phyloP scores from a whole-genome alignment of 2,888 invertebrate genomes.

The Cosmopolites sordidus region DNA sequence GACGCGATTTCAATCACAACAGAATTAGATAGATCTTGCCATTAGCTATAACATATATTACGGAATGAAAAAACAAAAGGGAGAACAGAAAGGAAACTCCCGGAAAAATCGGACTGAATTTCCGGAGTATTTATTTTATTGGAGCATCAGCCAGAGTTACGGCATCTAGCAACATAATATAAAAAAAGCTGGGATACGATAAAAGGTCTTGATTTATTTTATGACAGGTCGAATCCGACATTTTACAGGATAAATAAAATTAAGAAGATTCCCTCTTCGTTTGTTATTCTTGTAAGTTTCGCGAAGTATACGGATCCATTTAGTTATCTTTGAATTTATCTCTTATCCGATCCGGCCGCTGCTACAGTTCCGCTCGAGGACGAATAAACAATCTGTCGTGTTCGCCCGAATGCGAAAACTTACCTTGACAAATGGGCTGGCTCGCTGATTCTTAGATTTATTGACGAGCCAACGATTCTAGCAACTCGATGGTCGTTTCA shows the following conservation, averaged over 20 bases:
- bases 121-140: constrained; percentile 1
- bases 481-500: no score
- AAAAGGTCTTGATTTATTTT: constrained; percentile 27
- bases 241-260: constrained; percentile 29
- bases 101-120: neutral
- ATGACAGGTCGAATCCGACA: constrained; percentile 26
- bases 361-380: neutral
- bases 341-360: constrained; percentile 16
- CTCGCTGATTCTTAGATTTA: no score
- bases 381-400: constrained; percentile 1
- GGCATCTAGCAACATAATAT: constrained; percentile 26
- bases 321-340: constrained; percentile 35
- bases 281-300: constrained; percentile 26
- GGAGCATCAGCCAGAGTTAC: neutral
- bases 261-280: constrained; percentile 22
- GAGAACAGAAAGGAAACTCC: neutral
- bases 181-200: constrained; percentile 25
- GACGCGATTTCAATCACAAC: no score
- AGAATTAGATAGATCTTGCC: no score
- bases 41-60: no score
- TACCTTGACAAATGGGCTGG: neutral
- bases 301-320: constrained; percentile 31
- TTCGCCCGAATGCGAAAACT: neutral
- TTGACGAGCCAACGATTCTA: no score
- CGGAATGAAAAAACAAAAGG: neutral